Evolutionary conservation across 2,888 invertebrate genomes (phyloP), one percentile per base, ranked within the genome.

Genomic region (Cyclophora albipunctata): DNA sequence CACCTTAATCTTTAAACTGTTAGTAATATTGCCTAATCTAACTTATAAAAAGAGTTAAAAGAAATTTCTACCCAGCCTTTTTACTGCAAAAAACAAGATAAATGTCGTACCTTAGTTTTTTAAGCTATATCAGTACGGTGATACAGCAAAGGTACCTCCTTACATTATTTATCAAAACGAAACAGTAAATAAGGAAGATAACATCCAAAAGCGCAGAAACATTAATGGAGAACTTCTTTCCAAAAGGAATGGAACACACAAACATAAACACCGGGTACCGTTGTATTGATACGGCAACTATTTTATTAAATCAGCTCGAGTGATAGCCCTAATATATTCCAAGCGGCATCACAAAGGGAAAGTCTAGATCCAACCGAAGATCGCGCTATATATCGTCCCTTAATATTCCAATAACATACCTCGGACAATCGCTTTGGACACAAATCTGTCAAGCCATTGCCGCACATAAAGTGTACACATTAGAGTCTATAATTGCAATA

Each of bases 281-380:
- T 37, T 37, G 37, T 37, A 37, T 37, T 37, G 37, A 37, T 37
- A 37, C 4, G 37, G 5, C 37, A 37, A 37, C 49, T 6, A 45
- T 42, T 42, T 45, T 45, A 47, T 34, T 52, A 53, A 52, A 48
- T 53, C 55, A 53, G 40, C n/a, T 5, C 35, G 49, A 42, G 57
- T 60, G 57, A 53, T 56, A 59, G 51, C 62, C 62, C 58, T 62
- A 54, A 52, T 48, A 40, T 46, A 57, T 43, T 43, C 45, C 45
- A 42, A 43, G 61, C 65, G 65, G 65, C 63, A 61, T 57, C 51
- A 62, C 63, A 65, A 65, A 65, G 65, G 51, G 58, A 57, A 53
- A 55, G 54, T 56, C 58, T 55, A 57, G 61, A 57, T 61, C 58
- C 53, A 53, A 51, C 52, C 55, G 53, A 58, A 63, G 62, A 62